Evolutionary conservation across 2,113 vertebrate species (phyloP).

Genomic region (Condylura cristata): DNA sequence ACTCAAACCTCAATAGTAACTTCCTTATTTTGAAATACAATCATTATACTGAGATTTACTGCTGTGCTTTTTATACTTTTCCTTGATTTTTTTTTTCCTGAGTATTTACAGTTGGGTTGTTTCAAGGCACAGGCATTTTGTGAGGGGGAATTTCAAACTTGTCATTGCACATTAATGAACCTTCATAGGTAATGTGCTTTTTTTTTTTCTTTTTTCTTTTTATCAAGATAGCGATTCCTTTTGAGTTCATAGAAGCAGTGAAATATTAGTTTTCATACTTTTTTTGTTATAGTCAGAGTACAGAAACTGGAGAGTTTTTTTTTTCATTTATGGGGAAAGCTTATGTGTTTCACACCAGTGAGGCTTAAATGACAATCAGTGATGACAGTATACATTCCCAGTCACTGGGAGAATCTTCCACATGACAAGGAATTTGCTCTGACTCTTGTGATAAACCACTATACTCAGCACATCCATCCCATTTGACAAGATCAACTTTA

Average conservation of each 20-base stretch:
- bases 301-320: not conserved
- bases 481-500: not conserved
- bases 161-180: not conserved
- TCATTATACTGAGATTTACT: not conserved
- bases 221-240: not conserved
- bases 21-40: not conserved
- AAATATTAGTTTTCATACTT: not conserved
- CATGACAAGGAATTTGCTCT: not conserved
- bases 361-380: not conserved
- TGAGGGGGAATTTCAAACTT: not conserved
- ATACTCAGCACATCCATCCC: not conserved
- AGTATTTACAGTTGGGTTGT: not conserved
- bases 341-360: not conserved
- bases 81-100: not conserved
- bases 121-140: not conserved
- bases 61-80: not conserved
- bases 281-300: not conserved
- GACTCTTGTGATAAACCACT: not conserved
- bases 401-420: not conserved
- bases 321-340: not conserved
- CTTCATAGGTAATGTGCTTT: accelerated
- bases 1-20: not conserved
- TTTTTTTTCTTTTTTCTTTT: not conserved
- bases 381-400: not conserved
- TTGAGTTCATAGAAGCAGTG: not conserved